Conservation (phyloP, 2,113 vertebrate species). For the Ammodytes marinus region DNA sequence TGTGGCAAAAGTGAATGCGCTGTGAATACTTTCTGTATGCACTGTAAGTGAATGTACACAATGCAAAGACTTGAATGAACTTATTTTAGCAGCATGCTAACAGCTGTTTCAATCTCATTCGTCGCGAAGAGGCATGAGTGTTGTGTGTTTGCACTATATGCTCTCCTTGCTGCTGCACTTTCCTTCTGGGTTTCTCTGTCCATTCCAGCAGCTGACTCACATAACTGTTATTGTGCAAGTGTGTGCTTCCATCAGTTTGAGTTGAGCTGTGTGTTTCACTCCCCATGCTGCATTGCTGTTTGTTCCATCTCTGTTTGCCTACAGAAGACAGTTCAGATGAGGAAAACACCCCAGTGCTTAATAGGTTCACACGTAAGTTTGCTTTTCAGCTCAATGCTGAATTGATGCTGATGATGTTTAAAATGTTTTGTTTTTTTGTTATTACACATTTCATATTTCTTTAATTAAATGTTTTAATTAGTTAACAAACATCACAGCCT, state of each 20-base stretch:
- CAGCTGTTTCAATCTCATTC: background rate
- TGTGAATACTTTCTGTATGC: too few species aligned
- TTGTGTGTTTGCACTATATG: conserved; percentile 14
- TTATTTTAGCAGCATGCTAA: conserved; percentile 33
- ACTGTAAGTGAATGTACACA: background rate
- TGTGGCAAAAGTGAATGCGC: too few species aligned
- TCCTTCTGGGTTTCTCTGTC: conserved; percentile 50
- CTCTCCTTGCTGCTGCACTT: conserved; percentile 16
- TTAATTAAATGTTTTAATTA: background rate
- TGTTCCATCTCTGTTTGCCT: conserved; percentile 84
- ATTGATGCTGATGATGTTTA: conserved; percentile 38
- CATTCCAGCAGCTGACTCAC: conserved; percentile 51
- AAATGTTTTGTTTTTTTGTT: background rate
- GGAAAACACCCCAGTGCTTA: conserved; percentile 79
- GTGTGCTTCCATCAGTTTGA: conserved; percentile 59
- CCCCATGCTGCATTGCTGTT: conserved; percentile 75
- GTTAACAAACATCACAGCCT: background rate
- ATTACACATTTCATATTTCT: background rate
- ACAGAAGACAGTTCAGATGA: conserved; percentile 86
- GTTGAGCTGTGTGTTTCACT: conserved; percentile 64
- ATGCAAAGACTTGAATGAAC: background rate
- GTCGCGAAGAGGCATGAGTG: conserved; percentile 4
- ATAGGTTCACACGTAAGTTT: conserved; percentile 87
- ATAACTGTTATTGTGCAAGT: conserved; percentile 50
- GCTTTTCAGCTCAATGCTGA: conserved; percentile 45